Evolutionary conservation across 2,113 vertebrate genomes (phyloP), one percentile per base, ranked within the genome.

Genomic region (Gasterosteus nipponicus): DNA sequence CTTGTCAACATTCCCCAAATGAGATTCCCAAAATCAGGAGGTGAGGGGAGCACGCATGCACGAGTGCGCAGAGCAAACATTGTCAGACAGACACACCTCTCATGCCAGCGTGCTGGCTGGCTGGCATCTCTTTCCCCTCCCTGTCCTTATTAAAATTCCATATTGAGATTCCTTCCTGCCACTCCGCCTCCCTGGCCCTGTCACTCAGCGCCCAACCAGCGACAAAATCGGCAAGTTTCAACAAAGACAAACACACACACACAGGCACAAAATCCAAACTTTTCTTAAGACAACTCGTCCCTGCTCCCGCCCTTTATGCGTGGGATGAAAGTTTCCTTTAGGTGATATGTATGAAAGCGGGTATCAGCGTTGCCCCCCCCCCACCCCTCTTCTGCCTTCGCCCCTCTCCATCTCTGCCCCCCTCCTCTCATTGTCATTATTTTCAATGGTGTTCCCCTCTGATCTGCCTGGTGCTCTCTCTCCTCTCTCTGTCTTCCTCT

Each of bases 61-160:
- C 77, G 82, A 84, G 73, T 77, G 81, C 86, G 69, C 86, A 64
- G 80, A 84, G 85, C 87, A 87, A 90, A 92, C 89, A 83, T 73
- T 87, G 85, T 87, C 91, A 91, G 74, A 87, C 90, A 92, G 86
- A 89, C 89, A 90, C 90, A 92, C 92, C 91, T 92, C 90, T 90
- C 87, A 82, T 86, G 63, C 91, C 85, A 86, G 75, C 88, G 12
- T 26, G 83, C 84, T 1, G 12, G 42, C 42, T 7, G 86, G 53
- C 85, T 92, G 89, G 77, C 91, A 90, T 84, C 86, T 63, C 80
- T 73, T 82, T 85, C 88, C 89, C 16, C 84, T 90, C 89, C 75
- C 85, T 63, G 83, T 89, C 87, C 91, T 92, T 92, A 92, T 93
- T 93, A 92, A 92, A 93, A 92, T 91, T 92, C 91, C 91, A 90